Evolutionary conservation across 1,140 invertebrate genomes (phyloP).

Genomic region (Microvelia longipes): DNA sequence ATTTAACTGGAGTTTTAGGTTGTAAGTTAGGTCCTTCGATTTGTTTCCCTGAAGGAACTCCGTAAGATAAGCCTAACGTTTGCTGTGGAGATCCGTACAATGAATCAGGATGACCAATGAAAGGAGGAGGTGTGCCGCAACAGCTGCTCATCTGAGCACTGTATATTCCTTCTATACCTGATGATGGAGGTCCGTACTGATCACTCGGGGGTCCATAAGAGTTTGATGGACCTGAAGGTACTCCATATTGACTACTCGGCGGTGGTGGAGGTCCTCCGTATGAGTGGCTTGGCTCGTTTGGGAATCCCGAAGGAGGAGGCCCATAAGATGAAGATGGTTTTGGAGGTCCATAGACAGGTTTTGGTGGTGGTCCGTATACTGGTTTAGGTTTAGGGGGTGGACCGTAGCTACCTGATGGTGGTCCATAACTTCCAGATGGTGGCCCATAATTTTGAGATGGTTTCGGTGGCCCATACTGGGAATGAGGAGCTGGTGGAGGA

Average conservation of each 20-base stretch:
- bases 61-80: slow-evolving; percentile 17
- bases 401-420: slow-evolving; percentile 13
- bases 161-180: slow-evolving; percentile 13
- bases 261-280: slow-evolving; percentile 36
- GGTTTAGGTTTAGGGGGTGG: slow-evolving; percentile 30
- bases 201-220: slow-evolving; percentile 17
- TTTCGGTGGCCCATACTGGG: slow-evolving; percentile 6
- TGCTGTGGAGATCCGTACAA: slow-evolving; percentile 6
- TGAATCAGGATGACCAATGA: slow-evolving; percentile 11
- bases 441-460: slow-evolving; percentile 14
- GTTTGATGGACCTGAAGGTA: neutral
- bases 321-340: slow-evolving; percentile 2
- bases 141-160: slow-evolving; percentile 19
- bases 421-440: slow-evolving; percentile 12
- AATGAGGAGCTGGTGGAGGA: slow-evolving; percentile 11
- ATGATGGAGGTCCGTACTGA: slow-evolving; percentile 14
- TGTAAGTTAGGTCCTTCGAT: slow-evolving; percentile 25
- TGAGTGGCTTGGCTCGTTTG: neutral
- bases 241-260: neutral
- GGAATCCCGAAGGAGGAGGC: slow-evolving; percentile 1
- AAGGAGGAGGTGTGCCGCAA: slow-evolving; percentile 22
- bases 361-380: slow-evolving; percentile 37
- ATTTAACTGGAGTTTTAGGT: slow-evolving; percentile 44
- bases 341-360: slow-evolving; percentile 17
- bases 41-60: slow-evolving; percentile 23